Conservation (phyloP, 2,797 vertebrate species). For the Leptatherina wallacei region DNA sequence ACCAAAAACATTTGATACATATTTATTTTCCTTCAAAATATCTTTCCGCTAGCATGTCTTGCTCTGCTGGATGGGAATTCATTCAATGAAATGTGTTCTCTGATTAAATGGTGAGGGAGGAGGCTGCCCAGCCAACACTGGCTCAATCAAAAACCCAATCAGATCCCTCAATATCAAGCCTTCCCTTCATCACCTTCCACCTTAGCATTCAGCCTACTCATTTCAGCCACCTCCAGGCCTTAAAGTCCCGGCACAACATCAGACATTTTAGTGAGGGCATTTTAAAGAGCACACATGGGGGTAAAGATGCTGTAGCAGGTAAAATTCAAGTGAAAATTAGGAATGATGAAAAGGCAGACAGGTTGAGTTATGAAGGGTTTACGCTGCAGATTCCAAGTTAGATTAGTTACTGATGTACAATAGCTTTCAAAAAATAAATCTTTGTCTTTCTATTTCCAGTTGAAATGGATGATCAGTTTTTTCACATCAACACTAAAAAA, state of each 20-base stretch:
- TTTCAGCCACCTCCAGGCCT: constrained; percentile 28
- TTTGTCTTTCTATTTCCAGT: constrained; percentile 6
- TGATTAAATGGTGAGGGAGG: constrained; percentile 43
- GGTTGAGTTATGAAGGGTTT: not conserved
- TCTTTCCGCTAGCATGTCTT: constrained; percentile 38
- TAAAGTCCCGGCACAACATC: constrained; percentile 17
- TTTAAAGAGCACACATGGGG: not conserved
- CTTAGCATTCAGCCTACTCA: constrained; percentile 23
- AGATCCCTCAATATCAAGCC: constrained; percentile 56
- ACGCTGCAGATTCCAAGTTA: constrained; percentile 11
- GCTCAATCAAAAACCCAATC: constrained; percentile 66
- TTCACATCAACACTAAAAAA: constrained; percentile 1
- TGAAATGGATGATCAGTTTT: constrained; percentile 40
- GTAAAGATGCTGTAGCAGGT: not conserved
- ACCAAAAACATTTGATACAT: constrained; percentile 20
- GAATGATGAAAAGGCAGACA: not conserved
- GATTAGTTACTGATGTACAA: not conserved
- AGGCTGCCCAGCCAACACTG: constrained; percentile 40
- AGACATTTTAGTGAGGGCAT: constrained; percentile 24
- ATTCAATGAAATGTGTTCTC: constrained; percentile 53
- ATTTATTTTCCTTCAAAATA: constrained; percentile 29
- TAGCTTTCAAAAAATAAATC: constrained; percentile 3
- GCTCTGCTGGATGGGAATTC: constrained; percentile 45
- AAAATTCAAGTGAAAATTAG: not conserved
- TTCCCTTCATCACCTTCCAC: constrained; percentile 38